Base-by-base conservation (phyloP, 2,888 invertebrate genomes). In the Lissonota sp. region DNA sequence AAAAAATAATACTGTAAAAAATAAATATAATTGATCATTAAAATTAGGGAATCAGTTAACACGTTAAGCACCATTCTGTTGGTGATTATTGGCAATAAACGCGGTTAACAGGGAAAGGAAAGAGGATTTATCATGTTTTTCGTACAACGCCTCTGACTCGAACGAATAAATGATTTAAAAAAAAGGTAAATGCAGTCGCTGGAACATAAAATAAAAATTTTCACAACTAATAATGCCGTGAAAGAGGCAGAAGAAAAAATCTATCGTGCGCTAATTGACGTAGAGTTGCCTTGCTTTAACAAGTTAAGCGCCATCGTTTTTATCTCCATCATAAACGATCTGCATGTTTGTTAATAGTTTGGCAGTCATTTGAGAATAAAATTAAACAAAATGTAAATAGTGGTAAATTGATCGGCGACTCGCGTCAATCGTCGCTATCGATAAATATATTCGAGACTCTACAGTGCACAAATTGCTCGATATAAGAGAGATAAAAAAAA, bases 1-100 rank as follows among this genome's bases (percentile, higher is more conserved):
- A 55, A 14, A 46, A 14, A 46, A 72, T 14, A 37, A 55, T 42
- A 55, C 16, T 42, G 7, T 14, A 64, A 60, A 57, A 57, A 63
- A 37, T 62, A 53, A 60, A 64, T 51, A 55, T 64, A 64, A 60
- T 46, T 66, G 49, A 26, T 26, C 26, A 2, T 46, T 66, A 66
- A 26, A 12, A 72, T 57, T 42, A 75, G 53, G 75, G 42, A 51
- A 77, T 69, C 64, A 6, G 40, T 80, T 84, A 86, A 86, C 84
- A 84, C 83, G 85, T 84, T 85, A 86, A 86, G 83, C 84, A 82
- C 83, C 84, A 83, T 83, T 70, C 75, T 6, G 67, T 51, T 67
- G 81, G 74, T 78, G 75, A 26, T 73, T 16, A 37, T 6, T 51
- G 49, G 14, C 14, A 10, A 14, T 4, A 14, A 16, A 53, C 16